A percentile compares a stretch with the other conserved stretches of the same genome.
These are phyloP conservation scores for Polydrusus cervinus DNA, from an alignment of 2,888 invertebrate genomes.

Conservation along the genomic window DNA sequence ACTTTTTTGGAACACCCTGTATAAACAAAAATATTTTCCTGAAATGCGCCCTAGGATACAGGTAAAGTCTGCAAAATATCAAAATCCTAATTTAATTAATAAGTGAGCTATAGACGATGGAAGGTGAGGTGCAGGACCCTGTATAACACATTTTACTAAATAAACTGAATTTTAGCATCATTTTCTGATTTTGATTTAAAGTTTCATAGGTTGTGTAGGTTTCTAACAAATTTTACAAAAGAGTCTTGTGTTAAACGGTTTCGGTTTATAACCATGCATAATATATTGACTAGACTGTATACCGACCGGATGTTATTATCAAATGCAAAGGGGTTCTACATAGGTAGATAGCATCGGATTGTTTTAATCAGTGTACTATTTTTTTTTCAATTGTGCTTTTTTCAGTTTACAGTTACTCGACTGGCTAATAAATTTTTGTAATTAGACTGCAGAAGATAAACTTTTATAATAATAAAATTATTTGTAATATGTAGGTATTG, in stretches of 20 bases:
- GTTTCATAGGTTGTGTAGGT: not conserved
- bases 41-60: too few relatives aligned
- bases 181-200: too few relatives aligned
- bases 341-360: constrained; percentile 39
- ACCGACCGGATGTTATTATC: constrained; percentile 37
- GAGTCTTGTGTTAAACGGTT: not conserved
- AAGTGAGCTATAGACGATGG: too few relatives aligned
- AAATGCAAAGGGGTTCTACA: constrained; percentile 33
- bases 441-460: constrained; percentile 28
- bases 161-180: too few relatives aligned
- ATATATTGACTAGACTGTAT: constrained; percentile 31
- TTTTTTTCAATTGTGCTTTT: constrained; percentile 22
- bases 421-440: constrained; percentile 26
- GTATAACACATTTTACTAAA: too few relatives aligned
- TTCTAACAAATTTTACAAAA: not conserved
- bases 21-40: too few relatives aligned
- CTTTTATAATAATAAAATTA: too few relatives aligned
- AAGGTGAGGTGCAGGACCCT: too few relatives aligned
- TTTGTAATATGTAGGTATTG: too few relatives aligned
- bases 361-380: constrained; percentile 31
- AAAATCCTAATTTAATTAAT: too few relatives aligned
- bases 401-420: constrained; percentile 22
- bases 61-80: too few relatives aligned
- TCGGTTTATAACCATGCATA: constrained; percentile 26
- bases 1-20: too few relatives aligned